Conservation (phyloP, 2,888 invertebrate genomes). For the Nesidiocoris tenuis region DNA sequence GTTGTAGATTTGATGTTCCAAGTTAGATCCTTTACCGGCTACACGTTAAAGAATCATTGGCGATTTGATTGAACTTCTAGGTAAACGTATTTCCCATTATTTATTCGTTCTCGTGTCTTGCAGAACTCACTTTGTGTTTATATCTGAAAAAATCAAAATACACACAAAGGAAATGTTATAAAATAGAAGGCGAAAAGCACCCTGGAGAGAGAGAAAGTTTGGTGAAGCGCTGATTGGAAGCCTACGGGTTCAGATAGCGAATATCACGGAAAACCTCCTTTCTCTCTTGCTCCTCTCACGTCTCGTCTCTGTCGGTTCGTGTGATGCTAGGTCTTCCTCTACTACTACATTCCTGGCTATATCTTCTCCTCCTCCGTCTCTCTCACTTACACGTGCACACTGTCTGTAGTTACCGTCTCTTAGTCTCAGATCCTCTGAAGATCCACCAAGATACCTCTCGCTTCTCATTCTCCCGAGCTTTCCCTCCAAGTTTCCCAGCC, state of each 20-base stretch:
- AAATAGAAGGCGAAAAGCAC: constrained; percentile 4
- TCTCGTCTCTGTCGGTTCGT: not conserved
- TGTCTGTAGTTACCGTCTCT: not conserved
- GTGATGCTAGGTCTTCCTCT: not conserved
- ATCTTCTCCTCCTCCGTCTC: not conserved
- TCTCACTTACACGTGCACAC: constrained; percentile 8
- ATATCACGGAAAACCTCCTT: constrained; percentile 13
- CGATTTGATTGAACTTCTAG: too few species aligned
- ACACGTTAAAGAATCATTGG: too few species aligned
- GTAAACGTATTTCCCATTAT: too few species aligned
- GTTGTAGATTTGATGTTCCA: too few species aligned
- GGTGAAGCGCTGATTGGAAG: constrained; percentile 39
- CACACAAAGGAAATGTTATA: constrained; percentile 3
- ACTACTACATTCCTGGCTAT: not conserved
- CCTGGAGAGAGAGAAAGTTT: constrained; percentile 35
- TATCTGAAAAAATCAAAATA: constrained; percentile 14
- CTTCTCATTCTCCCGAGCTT: constrained; percentile 10
- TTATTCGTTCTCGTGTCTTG: too few species aligned
- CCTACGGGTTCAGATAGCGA: constrained; percentile 19
- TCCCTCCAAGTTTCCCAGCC: not conserved
- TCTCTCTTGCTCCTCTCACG: constrained; percentile 5
- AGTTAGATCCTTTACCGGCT: too few species aligned
- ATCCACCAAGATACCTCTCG: constrained; percentile 11
- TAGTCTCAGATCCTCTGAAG: not conserved
- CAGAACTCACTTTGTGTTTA: too few species aligned